These are phyloP conservation scores for Crioceris asparagi DNA, from an alignment of 2,888 invertebrate species.

Conservation along the genomic window DNA sequence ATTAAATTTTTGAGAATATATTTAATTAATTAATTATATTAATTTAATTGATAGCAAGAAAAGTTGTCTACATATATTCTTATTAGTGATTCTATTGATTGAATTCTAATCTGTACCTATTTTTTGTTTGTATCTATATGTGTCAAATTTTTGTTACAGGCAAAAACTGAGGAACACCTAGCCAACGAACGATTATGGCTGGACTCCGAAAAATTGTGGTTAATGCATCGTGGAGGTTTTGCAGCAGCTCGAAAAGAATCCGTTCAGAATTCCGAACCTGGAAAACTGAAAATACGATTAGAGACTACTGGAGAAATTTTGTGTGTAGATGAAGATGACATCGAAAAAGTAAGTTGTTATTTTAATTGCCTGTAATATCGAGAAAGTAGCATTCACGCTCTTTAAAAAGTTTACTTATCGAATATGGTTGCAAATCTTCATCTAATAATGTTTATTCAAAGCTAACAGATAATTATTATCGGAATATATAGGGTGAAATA, in stretches of 20 bases:
- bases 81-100: too few species aligned
- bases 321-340: constrained; percentile 88
- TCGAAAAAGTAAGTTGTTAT: constrained; percentile 66
- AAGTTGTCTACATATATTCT: too few species aligned
- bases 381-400: too few species aligned
- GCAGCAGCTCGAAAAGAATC: constrained; percentile 55
- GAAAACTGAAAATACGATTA: constrained; percentile 64
- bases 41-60: too few species aligned
- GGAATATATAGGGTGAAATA: too few species aligned
- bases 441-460: too few species aligned
- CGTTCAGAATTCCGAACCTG: constrained; percentile 36
- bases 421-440: too few species aligned
- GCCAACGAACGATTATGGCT: constrained; percentile 56
- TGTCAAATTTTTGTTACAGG: constrained; percentile 42
- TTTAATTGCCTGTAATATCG: too few species aligned
- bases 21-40: too few species aligned
- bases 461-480: too few species aligned
- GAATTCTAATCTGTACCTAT: not conserved
- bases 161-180: constrained; percentile 56
- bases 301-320: constrained; percentile 73
- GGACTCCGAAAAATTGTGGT: constrained; percentile 73
- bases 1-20: too few species aligned
- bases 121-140: not conserved
- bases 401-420: too few species aligned
- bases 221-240: constrained; percentile 89